Conservation (phyloP, 1,140 invertebrate species). For the Drosophila ironensis region DNA sequence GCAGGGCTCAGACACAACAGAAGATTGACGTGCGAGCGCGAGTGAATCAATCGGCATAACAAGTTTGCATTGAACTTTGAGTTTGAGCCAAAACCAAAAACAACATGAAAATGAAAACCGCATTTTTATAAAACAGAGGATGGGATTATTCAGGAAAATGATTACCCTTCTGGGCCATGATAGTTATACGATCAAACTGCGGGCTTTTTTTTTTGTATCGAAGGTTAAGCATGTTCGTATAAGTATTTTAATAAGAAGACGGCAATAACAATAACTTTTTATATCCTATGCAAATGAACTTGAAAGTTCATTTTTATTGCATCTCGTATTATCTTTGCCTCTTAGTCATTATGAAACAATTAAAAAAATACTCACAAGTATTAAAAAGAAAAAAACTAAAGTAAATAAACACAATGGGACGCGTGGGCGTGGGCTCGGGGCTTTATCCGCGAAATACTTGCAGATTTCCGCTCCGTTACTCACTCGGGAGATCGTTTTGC, state of each 20-base stretch:
- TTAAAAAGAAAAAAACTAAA: neutral
- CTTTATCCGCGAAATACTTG: constrained; percentile 31
- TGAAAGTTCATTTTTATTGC: constrained; percentile 48
- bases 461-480: constrained; percentile 49
- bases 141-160: too few relatives aligned
- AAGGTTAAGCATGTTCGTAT: constrained; percentile 22
- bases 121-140: too few relatives aligned
- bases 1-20: constrained; percentile 36
- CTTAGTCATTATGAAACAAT: constrained; percentile 49
- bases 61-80: constrained; percentile 38
- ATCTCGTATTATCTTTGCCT: constrained; percentile 16
- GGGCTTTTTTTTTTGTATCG: constrained; percentile 10
- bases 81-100: neutral
- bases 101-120: neutral
- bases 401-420: neutral
- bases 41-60: constrained; percentile 35
- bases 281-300: constrained; percentile 57
- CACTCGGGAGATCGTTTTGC: constrained; percentile 33
- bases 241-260: constrained; percentile 15
- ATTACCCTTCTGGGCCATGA: too few relatives aligned
- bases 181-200: too few relatives aligned
- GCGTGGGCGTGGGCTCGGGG: constrained; percentile 13
- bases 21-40: constrained; percentile 19
- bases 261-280: constrained; percentile 48
- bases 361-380: constrained; percentile 15